Conservation (phyloP, 2,888 invertebrate genomes). For the Hartigia nigra region DNA sequence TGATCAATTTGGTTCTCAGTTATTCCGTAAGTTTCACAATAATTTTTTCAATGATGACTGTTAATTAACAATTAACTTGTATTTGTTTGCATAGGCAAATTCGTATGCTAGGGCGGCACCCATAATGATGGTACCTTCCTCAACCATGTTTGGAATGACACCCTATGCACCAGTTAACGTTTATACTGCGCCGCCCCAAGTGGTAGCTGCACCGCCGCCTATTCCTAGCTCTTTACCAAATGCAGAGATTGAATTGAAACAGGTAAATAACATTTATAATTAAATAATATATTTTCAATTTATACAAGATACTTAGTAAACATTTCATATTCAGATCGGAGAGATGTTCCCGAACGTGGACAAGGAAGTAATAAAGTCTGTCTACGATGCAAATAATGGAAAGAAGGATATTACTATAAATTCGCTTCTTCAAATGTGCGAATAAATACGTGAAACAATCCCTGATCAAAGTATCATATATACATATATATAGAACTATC, state of each 20-base stretch:
- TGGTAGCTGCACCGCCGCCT: constrained; percentile 41
- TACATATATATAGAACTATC: neutral
- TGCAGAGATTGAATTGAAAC: constrained; percentile 73
- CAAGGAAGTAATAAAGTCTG: constrained; percentile 90
- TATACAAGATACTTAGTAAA: neutral
- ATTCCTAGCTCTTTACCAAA: constrained; percentile 63
- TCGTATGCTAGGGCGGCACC: constrained; percentile 70
- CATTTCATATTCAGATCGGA: constrained; percentile 74
- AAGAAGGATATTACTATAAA: constrained; percentile 93
- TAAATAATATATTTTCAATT: neutral
- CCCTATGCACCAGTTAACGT: constrained; percentile 67
- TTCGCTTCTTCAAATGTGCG: constrained; percentile 88
- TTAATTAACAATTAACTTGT: constrained; percentile 2
- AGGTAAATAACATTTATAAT: constrained; percentile 63
- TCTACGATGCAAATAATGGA: constrained; percentile 88
- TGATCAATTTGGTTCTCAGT: constrained; percentile 90
- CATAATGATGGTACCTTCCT: constrained; percentile 78
- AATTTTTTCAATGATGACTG: neutral
- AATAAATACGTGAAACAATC: constrained; percentile 63
- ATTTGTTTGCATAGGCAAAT: constrained; percentile 54
- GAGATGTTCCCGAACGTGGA: constrained; percentile 98
- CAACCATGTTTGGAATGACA: constrained; percentile 59
- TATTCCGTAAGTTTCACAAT: constrained; percentile 71
- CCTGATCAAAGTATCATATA: neutral
- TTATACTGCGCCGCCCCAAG: constrained; percentile 69